Evolutionary conservation across 2,113 vertebrate species (phyloP), one percentile per base, ranked within the genome.

Genomic region (Dipodomys merriami): DNA sequence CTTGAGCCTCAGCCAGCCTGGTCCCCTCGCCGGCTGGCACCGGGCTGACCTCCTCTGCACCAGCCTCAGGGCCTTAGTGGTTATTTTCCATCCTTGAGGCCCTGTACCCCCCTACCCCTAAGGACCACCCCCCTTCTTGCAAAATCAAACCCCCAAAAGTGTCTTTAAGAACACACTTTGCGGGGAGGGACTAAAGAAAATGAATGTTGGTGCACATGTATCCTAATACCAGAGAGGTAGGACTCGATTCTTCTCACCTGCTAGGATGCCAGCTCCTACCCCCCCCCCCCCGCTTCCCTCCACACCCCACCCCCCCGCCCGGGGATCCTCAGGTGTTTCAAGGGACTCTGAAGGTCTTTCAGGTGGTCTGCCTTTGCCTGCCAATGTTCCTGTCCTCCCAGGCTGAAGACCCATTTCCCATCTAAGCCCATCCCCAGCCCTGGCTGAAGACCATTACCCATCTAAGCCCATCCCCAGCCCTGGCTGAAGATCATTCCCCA

Each of bases 11-110:
- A 6, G 91, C 96, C 96, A 96, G 94, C 92, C 82, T 30, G 27
- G 96, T 96, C 74, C 95, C 95, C 71, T 95, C 96, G 12, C 95
- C 0, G 96, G 93, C 87, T 96, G 96, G 96, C 92, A 97, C 96
- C 46, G 10, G 74, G 67, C 88, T 6, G 76, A 86, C 93, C 73
- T 78, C 68, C 49, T 87, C 7, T 20, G 93, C 93, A 44, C 90
- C 74, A 76, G 76, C 62, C 68, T 81, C 20, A 20, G 93, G 93
- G 68, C 92, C 91, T 35, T 33, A 87, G 35, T 49, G 15, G 81
- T 19, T 67, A 74, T 71, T 91, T 44, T 81, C 57, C n/a, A 73
- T 23, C 86, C 73, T 20, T 13, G 62, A 64, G 49, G 20, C 74
- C 67, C 0, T 0, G 67, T 44, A 4, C 12, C 15, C 15, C 4